Base-by-base conservation (phyloP, 2,888 invertebrate species). In the Drosophila emarginata region DNA sequence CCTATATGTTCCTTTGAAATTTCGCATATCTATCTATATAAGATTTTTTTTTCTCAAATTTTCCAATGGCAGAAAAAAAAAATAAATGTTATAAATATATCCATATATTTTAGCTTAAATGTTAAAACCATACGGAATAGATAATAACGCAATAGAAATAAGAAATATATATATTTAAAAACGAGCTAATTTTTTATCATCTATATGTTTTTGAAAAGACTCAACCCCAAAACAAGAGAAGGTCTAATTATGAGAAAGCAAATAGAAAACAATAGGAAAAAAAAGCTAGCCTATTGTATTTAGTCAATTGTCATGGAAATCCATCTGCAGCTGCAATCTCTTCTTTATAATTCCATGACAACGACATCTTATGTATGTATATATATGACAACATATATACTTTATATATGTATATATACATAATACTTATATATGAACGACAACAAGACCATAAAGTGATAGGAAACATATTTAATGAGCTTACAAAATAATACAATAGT, bases 281-380 rank as follows among this genome's bases (percentile, higher is more conserved):
- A 14, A 60, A 26, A 58, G 39, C 52, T 9, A 12, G 23, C 21
- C 60, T 63, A 67, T 65, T 80, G 66, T 66, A 45, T 64, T 45
- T 21, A 45, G 45, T 12, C 45, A 45, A 45, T 45, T 45, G 45
- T 45, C 45, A 45, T 45, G 67, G 54, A 71, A 68, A 74, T 74
- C 64, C 66, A 67, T 56, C 59, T 94, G 12, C 21, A 45, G 18
- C 45, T 61, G 45, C 45, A 45, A 15, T 57, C 36, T 40, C 12
- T 28, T 28, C 51, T 67, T 21, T 37, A 68, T 58, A 39, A 18
- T 50, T 36, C 57, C 2, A 21, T 51, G 15, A 37, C 21, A 12
- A 50, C 5, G 36, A 9, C 36, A 37, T 12, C 15, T 21, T 45
- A 36, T 18, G 3, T 28, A n/a, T 26, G 56, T 57, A 21, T 9